Base-by-base conservation (phyloP, 2,888 invertebrate genomes). In the Trichacis sp. region DNA sequence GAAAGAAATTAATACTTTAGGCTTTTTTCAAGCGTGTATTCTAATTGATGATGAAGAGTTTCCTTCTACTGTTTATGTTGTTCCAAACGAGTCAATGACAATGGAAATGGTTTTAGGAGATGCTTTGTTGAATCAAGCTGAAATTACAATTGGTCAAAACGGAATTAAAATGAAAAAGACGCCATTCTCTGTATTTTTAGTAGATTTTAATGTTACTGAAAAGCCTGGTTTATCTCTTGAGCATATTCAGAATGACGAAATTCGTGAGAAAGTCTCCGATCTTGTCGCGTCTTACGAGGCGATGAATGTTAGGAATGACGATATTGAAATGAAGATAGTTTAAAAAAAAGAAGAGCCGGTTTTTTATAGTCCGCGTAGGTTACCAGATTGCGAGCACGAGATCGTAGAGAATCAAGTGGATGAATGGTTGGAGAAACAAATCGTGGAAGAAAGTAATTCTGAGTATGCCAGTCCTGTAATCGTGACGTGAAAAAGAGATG, bases 381-480 rank as follows among this genome's bases (percentile, higher is more conserved):
- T 58, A 11, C 15, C 45, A n/a, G 43, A 51, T 1, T 11, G 9
- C 1, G 62, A 62, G 14, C 56, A 49, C n/a, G 11, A 48, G n/a
- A 46, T 56, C 9, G 57, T 63, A 9, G 63, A 63, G 8, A 15
- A 52, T 0, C 52, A 63, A 18, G 53, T 63, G 1, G 11, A 56
- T 17, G 12, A 24, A 1, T 64, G 57, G 54, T 9, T 64, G 1
- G 1, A 36, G 1, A 20, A 64, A 1, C 45, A 14, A 0, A 54
- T 58, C 1, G 17, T 64, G 1, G 58, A 64, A 29, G 46, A 38
- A 1, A 64, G 58, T 8, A 14, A 42, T 5, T 74, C 75, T 1
- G 69, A 73, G 2, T 75, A 71, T 33, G 72, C 70, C 9, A 75
- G 71, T 14, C 74, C 68, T 11, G 61, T 76, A 1, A 68, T 74